A percentile compares a stretch with the other conserved stretches of the same genome.
phyloP scores from a whole-genome alignment of 2,797 vertebrate genomes.

The Cossypha dichroa region DNA sequence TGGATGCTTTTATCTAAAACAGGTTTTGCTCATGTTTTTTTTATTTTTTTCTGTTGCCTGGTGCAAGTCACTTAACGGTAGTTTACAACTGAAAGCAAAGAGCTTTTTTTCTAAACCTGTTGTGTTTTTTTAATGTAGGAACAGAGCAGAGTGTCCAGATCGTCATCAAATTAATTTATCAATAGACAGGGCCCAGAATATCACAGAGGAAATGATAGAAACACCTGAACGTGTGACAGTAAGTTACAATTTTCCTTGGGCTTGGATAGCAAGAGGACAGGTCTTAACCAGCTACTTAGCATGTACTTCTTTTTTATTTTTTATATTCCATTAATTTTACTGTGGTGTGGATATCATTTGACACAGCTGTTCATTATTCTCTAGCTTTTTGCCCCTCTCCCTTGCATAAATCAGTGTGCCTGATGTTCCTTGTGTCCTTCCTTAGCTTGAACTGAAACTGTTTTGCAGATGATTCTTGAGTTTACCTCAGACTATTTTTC shows the following conservation, averaged over 20 bases:
- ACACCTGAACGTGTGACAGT: slow-evolving; percentile 62
- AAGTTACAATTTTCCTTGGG: not conserved
- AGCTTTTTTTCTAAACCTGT: not conserved
- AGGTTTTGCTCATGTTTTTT: rapidly evolving
- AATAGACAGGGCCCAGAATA: slow-evolving; percentile 44
- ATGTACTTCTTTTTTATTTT: not conserved
- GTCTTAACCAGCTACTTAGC: not conserved
- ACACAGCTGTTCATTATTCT: not conserved
- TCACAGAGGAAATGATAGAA: not conserved
- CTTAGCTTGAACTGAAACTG: not conserved
- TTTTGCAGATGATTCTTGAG: not conserved
- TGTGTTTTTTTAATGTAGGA: slow-evolving; percentile 35
- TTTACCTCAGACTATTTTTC: not conserved
- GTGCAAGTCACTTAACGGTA: not conserved
- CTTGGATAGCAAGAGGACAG: not conserved
- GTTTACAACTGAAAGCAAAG: not conserved
- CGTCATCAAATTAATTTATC: slow-evolving; percentile 71
- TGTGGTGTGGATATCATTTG: not conserved
- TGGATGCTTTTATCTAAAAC: not conserved
- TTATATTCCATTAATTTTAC: not conserved
- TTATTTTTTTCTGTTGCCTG: not conserved
- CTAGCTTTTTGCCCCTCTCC: not conserved
- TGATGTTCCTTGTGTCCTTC: not conserved
- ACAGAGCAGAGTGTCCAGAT: slow-evolving; percentile 67
- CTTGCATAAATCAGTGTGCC: not conserved